Percentiles rank a stretch among this genome's conserved stretches.
Conservation (phyloP, 92 coral and sea anemone genomes). For the Palythoa grandiflora region DNA sequence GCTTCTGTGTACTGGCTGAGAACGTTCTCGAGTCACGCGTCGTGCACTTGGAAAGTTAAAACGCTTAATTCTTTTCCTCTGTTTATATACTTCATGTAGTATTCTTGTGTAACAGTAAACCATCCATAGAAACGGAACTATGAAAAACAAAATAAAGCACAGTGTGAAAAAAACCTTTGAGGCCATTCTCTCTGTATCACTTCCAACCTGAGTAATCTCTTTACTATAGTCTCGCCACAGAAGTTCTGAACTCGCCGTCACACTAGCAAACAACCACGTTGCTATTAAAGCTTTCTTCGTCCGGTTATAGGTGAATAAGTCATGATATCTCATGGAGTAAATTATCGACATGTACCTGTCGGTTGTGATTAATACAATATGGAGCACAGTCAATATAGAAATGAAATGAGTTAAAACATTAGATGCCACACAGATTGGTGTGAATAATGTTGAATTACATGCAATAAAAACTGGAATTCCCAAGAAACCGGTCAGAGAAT, state of each 20-base stretch:
- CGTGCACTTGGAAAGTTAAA: neutral
- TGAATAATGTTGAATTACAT: neutral
- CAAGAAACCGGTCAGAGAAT: slow-evolving; percentile 10
- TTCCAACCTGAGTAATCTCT: neutral
- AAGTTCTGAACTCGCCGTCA: neutral
- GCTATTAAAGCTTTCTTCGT: neutral
- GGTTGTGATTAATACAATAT: slow-evolving; percentile 19
- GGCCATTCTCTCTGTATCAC: neutral
- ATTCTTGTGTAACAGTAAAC: slow-evolving; percentile 19
- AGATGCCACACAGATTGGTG: neutral
- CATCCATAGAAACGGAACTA: slow-evolving; percentile 25
- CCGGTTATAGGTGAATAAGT: slow-evolving; percentile 11
- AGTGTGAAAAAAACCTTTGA: neutral
- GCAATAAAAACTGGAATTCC: slow-evolving; percentile 23
- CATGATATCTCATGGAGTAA: slow-evolving; percentile 28
- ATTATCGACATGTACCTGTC: slow-evolving; percentile 29
- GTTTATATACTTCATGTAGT: neutral
- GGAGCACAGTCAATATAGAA: slow-evolving; percentile 7
- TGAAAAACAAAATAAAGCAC: neutral
- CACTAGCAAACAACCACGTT: neutral
- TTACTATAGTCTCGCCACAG: slow-evolving; percentile 6
- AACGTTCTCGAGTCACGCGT: neutral
- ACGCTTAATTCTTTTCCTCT: slow-evolving; percentile 19
- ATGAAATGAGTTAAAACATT: neutral
- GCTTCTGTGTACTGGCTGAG: neutral